phyloP scores from a whole-genome alignment of 2,888 invertebrate genomes.

The Drosophila macrospina region DNA sequence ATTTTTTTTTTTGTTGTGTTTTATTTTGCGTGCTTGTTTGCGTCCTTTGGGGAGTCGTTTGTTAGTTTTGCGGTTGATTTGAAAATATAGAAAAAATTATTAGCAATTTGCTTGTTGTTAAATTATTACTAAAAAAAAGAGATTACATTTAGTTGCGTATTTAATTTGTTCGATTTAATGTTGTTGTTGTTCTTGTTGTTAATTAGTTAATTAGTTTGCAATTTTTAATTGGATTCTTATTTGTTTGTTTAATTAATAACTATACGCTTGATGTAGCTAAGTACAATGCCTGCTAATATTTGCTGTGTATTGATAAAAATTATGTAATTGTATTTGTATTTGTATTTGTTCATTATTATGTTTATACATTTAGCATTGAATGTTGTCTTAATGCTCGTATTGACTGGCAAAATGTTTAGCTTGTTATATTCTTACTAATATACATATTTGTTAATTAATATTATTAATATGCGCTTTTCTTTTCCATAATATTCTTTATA shows the following conservation, averaged over 20 bases:
- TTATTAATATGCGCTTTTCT: neutral
- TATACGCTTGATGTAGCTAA: conserved; percentile 51
- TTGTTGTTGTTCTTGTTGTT: conserved; percentile 32
- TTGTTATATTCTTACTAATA: conserved; percentile 41
- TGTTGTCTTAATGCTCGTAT: conserved; percentile 21
- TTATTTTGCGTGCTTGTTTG: conserved; percentile 27
- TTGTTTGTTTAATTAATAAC: conserved; percentile 34
- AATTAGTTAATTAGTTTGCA: conserved; percentile 55
- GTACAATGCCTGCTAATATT: conserved; percentile 61
- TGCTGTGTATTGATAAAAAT: conserved; percentile 50
- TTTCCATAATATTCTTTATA: conserved; percentile 40
- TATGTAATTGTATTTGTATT: conserved; percentile 32
- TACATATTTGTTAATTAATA: conserved; percentile 35
- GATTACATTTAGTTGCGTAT: conserved; percentile 41
- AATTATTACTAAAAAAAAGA: conserved; percentile 33
- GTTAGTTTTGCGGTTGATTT: conserved; percentile 46
- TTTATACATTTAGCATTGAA: conserved; percentile 24
- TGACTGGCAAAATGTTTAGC: conserved; percentile 60
- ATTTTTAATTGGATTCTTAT: conserved; percentile 49
- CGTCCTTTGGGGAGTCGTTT: conserved; percentile 26
- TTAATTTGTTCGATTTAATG: conserved; percentile 43
- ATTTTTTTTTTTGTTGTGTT: too few relatives aligned
- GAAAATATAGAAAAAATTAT: conserved; percentile 21
- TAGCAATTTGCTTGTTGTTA: conserved; percentile 25
- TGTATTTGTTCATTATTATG: conserved; percentile 14